Base-by-base conservation (phyloP, 2,888 invertebrate genomes). In the Bedellia somnulentella region DNA sequence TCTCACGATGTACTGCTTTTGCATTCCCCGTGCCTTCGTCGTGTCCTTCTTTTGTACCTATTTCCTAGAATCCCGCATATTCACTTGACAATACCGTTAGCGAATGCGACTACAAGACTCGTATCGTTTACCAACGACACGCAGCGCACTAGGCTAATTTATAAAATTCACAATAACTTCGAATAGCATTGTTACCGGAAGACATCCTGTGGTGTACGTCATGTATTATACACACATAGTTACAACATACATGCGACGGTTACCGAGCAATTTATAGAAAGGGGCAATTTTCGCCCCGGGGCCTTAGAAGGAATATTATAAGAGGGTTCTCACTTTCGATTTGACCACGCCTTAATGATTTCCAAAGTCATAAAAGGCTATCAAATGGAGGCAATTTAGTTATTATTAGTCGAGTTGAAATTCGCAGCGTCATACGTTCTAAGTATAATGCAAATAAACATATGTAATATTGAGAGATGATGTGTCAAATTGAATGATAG, bases 261-360 rank as follows among this genome's bases (percentile, higher is more conserved):
- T 58, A 60, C 52, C 45, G 49, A 50, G 48, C 51, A 50, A 46
- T 57, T 60, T 41, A 46, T 38, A 45, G 46, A 56, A 56, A 57
- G 63, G 64, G 68, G 59, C 54, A 58, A 64, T 62, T 64, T 62
- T 62, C 52, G 53, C 56, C 54, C 55, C 56, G 44, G 55, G 58
- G 52, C 41, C n/a, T 24, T 31, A n/a, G 30, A 50, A 52, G 51
- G 47, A 52, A 47, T 45, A 24, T 15, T 18, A 43, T 44, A 47
- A 51, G 47, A 59, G 64, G 63, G 61, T 44, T 54, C 56, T 49
- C 47, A 47, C 51, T 51, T 52, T 52, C 48, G 49, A 45, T 49
- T 40, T 52, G 52, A 57, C 64, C 67, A 63, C 66, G 64, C 67
- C 67, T 63, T 52, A 49, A 50, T 52, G 52, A 47, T 53, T 54